A percentile compares a stretch with the other conserved stretches of the same genome.
phyloP scores from a whole-genome alignment of 2,113 vertebrate species.

The Mandrillus leucophaeus region DNA sequence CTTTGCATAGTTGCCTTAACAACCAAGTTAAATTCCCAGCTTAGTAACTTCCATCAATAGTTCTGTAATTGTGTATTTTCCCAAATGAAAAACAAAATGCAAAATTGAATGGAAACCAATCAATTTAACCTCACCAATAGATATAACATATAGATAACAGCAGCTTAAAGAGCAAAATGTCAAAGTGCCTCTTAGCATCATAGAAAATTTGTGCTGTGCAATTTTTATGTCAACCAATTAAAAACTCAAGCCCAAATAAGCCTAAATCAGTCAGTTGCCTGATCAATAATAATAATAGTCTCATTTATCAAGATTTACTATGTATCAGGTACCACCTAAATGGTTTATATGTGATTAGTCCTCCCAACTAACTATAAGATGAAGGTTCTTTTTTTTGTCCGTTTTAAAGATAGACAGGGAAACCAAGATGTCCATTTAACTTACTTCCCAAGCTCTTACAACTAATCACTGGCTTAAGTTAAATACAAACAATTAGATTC shows the following conservation, averaged over 20 bases:
- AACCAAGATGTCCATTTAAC: conserved; percentile 7
- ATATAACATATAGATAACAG: not conserved
- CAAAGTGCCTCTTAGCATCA: not conserved
- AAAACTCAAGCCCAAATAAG: conserved; percentile 17
- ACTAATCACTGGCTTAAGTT: not conserved
- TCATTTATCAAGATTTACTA: conserved; percentile 46
- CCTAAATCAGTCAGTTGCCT: not conserved
- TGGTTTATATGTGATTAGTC: not conserved
- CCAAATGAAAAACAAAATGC: conserved; percentile 27
- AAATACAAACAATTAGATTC: conserved; percentile 36
- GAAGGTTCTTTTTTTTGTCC: not conserved
- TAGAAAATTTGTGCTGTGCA: not conserved
- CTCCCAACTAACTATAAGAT: not conserved
- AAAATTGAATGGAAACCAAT: not conserved
- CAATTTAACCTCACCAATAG: not conserved
- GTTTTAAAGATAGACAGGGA: conserved; percentile 9
- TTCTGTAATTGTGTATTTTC: conserved; percentile 5
- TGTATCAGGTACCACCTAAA: not conserved
- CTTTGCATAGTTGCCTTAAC: conserved; percentile 13
- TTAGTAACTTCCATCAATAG: not conserved
- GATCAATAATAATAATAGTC: conserved; percentile 32
- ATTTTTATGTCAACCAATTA: conserved; percentile 45
- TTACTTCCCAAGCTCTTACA: not conserved
- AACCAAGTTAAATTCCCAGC: not conserved
- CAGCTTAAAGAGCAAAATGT: conserved; percentile 24